Evolutionary conservation across 2,797 vertebrate genomes (phyloP).

Genomic region (Coregonus suidteri): DNA sequence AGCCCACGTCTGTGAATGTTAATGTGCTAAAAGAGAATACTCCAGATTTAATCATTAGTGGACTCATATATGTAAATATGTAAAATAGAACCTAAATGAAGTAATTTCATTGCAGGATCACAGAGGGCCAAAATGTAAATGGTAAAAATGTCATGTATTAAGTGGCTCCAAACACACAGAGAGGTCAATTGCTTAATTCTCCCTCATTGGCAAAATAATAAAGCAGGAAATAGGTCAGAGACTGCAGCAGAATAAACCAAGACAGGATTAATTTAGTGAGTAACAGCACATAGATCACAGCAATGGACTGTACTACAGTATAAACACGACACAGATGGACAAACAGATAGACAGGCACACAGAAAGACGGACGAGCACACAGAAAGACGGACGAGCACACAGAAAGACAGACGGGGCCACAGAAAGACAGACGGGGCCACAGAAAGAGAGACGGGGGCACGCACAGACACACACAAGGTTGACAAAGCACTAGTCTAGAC

Average conservation of each 20-base stretch:
- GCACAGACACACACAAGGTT: slow-evolving; percentile 4
- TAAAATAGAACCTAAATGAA: not conserved
- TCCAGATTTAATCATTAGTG: not conserved
- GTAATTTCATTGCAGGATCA: slow-evolving; percentile 6
- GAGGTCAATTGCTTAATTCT: not conserved
- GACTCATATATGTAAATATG: not conserved
- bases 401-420: slow-evolving; percentile 1
- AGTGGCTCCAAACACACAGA: not conserved
- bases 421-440: not conserved
- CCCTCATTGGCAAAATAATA: not conserved
- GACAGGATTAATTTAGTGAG: not conserved
- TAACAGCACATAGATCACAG: not conserved
- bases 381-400: slow-evolving; percentile 7
- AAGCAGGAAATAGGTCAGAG: slow-evolving; percentile 42
- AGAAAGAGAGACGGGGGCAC: slow-evolving; percentile 3
- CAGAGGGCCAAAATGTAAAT: not conserved
- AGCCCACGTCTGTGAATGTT: not conserved
- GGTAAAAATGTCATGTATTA: not conserved
- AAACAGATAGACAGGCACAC: slow-evolving; percentile 5
- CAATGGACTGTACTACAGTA: not conserved
- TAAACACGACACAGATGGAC: slow-evolving; percentile 4
- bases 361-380: not conserved
- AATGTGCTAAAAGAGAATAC: not conserved
- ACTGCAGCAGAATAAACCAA: slow-evolving; percentile 31
- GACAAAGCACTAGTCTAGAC: slow-evolving; percentile 11